These are phyloP conservation scores for Taenioides sp. DNA, from an alignment of 2,797 vertebrate genomes.

Conservation along the genomic window DNA sequence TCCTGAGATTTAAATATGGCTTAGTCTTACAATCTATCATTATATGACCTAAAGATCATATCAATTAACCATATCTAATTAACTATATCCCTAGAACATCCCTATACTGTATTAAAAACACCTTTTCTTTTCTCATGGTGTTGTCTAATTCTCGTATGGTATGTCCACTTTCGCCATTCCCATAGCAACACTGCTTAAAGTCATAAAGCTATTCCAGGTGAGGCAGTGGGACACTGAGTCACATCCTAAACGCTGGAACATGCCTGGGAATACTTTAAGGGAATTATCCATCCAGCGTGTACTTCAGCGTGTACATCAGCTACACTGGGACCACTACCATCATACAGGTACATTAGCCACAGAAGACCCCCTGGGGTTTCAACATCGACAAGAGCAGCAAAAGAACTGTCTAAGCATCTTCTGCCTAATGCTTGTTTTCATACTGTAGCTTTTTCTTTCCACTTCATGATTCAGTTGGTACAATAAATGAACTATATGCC, in stretches of 20 bases:
- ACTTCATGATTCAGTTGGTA: no score
- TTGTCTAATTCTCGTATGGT: no score
- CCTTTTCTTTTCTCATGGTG: no score
- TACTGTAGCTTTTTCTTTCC: no score
- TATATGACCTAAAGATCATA: no score
- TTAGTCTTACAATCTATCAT: no score
- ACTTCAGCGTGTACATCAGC: not conserved
- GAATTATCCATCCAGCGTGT: conserved; percentile 4
- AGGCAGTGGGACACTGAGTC: conserved; percentile 10
- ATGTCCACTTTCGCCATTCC: not conserved
- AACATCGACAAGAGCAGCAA: not conserved
- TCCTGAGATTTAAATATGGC: no score
- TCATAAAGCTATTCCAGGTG: not conserved
- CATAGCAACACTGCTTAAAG: conserved; percentile 22
- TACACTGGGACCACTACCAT: not conserved
- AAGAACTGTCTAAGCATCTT: not conserved
- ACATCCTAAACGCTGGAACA: conserved; percentile 6
- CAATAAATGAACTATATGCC: no score
- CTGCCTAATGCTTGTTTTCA: no score
- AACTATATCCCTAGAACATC: no score
- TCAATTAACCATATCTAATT: no score
- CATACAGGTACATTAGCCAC: not conserved
- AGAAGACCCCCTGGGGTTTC: not conserved
- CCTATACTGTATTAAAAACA: no score
- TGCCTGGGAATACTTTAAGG: conserved; percentile 19